Base-by-base conservation (phyloP, 2,888 invertebrate species). In the Steinernema scapterisci region DNA sequence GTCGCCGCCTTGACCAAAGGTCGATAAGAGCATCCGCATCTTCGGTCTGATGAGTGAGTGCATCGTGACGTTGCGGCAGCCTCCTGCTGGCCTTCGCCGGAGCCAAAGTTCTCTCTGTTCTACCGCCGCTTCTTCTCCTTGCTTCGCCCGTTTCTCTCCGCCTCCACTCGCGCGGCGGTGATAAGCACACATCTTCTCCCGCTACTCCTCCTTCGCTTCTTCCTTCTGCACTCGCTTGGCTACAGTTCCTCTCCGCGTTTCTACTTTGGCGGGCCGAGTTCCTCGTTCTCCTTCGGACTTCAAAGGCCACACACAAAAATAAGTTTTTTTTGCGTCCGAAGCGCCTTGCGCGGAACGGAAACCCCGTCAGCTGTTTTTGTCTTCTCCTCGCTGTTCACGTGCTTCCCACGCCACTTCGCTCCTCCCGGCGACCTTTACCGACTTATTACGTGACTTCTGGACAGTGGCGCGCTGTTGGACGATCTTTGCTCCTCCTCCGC, bases 151-250 rank as follows among this genome's bases (percentile, higher is more conserved):
- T 9, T 25, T 63, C 31, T 63, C 63, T 31, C 63, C 63, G 31
- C 63, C 63, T 63, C 63, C 63, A 63, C 63, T 31, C 63, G 63
- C 63, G 63, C 63, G 63, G 63, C 27, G 63, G 27, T 63, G 63
- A 63, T 63, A 63, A 63, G 25, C 27, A 63, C 38, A 38, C 38
- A 31, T 11, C 31, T 25, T 27, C 63, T 25, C 16, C 38, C 25
- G 63, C 1, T 25, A 25, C 63, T 31, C 27, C 63, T 13, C 63
- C 23, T 63, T 63, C 48, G 48, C 19, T 48, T 19, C 16, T 48
- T 48, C 48, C 38, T 38, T 38, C 38, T 38, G 38, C 38, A 16
- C 48, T 48, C 48, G 16, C 13, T 48, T 19, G 25, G 27, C 63
- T 63, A 63, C 63, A 63, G 38, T n/a, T 63, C n/a, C 63, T 25